Base-by-base conservation (phyloP, 2,797 vertebrate species). In the Nasua narica region DNA sequence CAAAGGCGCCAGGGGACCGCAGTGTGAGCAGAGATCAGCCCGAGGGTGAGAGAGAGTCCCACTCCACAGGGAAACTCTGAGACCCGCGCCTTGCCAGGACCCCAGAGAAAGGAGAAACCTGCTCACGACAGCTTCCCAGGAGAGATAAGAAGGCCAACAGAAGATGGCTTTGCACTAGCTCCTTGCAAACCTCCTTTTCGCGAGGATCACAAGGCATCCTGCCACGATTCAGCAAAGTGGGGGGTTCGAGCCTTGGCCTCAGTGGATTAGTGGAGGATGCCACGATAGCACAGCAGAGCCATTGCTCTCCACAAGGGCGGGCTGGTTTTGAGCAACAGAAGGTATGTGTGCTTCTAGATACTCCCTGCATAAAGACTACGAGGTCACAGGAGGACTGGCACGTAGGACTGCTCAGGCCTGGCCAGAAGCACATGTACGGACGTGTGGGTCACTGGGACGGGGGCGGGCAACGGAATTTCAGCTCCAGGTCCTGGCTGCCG, bases 221-320 rank as follows among this genome's bases (percentile, higher is more conserved):
- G 62, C 88, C 94, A 86, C 35, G 65, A 19, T 27, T 16, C 56
- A 35, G 48, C 12, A 4, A 76, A n/a, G 40, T 19, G 14, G 0
- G 8, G 15, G 10, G n/a, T 65, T 48, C n/a, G 11, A 37, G 23
- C 18, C n/a, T 18, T n/a, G 32, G 46, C 37, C 13, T 23, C 3
- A 16, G 43, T 46, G 4, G 37, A 23, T 29, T 29, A 7, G n/a
- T n/a, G 1, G 11, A 70, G 70, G 27, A 87, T 58, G 23, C 58
- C 56, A 13, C 1, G 50, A 65, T 6, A 1, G 19, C 0, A 0
- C 3, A 3, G 60, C 2, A 4, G 29, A 18, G 54, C 91, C 16
- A 6, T 48, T 27, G 29, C n/a, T 69, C 4, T 35, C 25, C 21
- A 16, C 10, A 0, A 8, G 0, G 2, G 46, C 25, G 27, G 46